Evolutionary conservation across 2,888 invertebrate species (phyloP).

Genomic region (Molorchus minor): DNA sequence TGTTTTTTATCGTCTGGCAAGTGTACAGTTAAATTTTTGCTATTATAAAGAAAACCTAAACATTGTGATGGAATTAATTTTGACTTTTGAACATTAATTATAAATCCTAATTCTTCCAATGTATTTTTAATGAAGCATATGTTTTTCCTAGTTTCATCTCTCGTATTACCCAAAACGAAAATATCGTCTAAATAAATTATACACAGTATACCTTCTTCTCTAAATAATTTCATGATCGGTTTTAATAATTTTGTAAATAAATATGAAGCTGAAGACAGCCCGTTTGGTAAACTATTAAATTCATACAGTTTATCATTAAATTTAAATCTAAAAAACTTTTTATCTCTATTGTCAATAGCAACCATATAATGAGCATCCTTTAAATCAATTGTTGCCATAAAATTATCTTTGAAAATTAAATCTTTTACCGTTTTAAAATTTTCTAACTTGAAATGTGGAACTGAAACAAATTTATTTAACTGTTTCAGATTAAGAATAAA

Average conservation of each 20-base stretch:
- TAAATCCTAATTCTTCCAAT: slow-evolving; percentile 20
- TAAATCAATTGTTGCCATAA: slow-evolving; percentile 11
- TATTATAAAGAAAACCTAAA: too few relatives aligned
- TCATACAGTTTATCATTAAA: background rate
- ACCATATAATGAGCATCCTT: slow-evolving; percentile 18
- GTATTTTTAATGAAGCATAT: background rate
- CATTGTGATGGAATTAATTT: too few relatives aligned
- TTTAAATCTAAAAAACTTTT: too few relatives aligned
- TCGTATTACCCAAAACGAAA: background rate
- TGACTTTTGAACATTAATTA: slow-evolving; percentile 28
- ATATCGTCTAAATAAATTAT: slow-evolving; percentile 1
- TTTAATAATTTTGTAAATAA: slow-evolving; percentile 17
- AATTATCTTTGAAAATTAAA: slow-evolving; percentile 4
- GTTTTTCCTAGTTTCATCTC: background rate
- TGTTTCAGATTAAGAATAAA: slow-evolving; percentile 17
- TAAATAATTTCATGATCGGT: slow-evolving; percentile 4
- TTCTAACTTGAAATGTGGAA: slow-evolving; percentile 25
- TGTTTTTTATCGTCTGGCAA: too few relatives aligned
- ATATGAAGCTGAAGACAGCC: slow-evolving; percentile 9
- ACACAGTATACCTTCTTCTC: background rate
- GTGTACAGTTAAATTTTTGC: too few relatives aligned
- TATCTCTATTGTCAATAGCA: background rate
- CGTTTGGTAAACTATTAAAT: slow-evolving; percentile 20
- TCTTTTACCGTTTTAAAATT: slow-evolving; percentile 12
- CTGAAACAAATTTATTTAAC: slow-evolving; percentile 14